A percentile compares a stretch with the other conserved stretches of the same genome.
Conservation (phyloP, 2,888 invertebrate genomes). For the Chrysotoxum bicinctum region DNA sequence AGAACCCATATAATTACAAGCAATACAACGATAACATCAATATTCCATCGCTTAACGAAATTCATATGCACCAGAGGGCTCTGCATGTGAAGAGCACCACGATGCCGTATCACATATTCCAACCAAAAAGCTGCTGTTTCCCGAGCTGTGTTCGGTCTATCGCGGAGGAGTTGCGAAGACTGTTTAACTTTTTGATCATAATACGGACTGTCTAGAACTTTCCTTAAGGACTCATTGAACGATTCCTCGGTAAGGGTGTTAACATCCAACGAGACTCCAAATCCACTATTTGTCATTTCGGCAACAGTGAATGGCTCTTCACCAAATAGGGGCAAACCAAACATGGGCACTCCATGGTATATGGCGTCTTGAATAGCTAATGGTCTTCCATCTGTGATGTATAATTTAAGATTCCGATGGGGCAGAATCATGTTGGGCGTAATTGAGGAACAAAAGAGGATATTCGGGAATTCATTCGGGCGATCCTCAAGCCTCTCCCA, state of each 20-base stretch:
- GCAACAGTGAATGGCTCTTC: slow-evolving; percentile 78
- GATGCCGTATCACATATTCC: slow-evolving; percentile 83
- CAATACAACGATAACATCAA: slow-evolving; percentile 81
- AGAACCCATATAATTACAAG: slow-evolving; percentile 58
- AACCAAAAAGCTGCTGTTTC: slow-evolving; percentile 84
- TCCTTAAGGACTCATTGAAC: slow-evolving; percentile 73
- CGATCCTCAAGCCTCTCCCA: slow-evolving; percentile 83
- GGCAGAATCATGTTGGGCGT: slow-evolving; percentile 17
- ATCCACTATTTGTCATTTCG: slow-evolving; percentile 75
- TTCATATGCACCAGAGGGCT: slow-evolving; percentile 82
- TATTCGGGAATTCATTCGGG: neutral
- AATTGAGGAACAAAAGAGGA: neutral
- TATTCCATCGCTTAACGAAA: slow-evolving; percentile 81
- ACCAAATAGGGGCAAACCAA: slow-evolving; percentile 65
- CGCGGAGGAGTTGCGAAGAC: slow-evolving; percentile 82
- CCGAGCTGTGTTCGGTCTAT: slow-evolving; percentile 83
- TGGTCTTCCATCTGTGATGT: slow-evolving; percentile 46
- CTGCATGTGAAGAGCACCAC: slow-evolving; percentile 83
- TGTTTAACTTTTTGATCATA: slow-evolving; percentile 78
- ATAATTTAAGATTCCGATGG: slow-evolving; percentile 7
- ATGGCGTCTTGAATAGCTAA: neutral
- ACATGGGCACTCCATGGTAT: slow-evolving; percentile 41
- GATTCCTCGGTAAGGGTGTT: slow-evolving; percentile 70
- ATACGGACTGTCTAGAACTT: slow-evolving; percentile 75
- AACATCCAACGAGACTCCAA: slow-evolving; percentile 76